Evolutionary conservation across 2,888 invertebrate genomes (phyloP).

Genomic region (Ashinkailepas kermadecensis): DNA sequence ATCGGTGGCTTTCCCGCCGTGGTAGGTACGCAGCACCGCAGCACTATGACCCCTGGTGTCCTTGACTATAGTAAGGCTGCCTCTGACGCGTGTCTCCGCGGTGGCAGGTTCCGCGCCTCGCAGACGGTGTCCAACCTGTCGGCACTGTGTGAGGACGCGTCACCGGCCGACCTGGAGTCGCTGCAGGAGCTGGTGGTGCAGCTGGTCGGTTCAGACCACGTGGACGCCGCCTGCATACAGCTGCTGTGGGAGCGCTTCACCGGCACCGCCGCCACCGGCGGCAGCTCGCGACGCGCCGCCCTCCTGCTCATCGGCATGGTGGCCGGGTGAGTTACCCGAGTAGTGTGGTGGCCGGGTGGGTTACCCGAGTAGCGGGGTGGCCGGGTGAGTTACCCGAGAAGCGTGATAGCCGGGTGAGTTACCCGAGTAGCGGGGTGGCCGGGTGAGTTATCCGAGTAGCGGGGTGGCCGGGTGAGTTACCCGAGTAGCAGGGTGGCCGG

Average conservation of each 20-base stretch:
- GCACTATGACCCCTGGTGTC: too few relatives aligned
- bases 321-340: conserved; percentile 46
- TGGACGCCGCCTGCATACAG: conserved; percentile 48
- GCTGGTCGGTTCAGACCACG: conserved; percentile 52
- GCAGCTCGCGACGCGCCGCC: conserved; percentile 54
- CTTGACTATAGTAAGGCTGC: too few relatives aligned
- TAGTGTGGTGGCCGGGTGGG: not conserved
- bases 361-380: not conserved
- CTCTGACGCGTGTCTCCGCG: too few relatives aligned
- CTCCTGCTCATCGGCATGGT: conserved; percentile 71
- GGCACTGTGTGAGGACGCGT: conserved; percentile 49
- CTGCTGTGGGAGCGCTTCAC: conserved; percentile 79
- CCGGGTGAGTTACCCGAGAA: too few relatives aligned
- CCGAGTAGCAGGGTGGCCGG: not conserved
- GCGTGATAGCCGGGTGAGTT: too few relatives aligned
- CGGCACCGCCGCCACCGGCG: conserved; percentile 28
- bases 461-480: too few relatives aligned
- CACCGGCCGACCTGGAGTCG: conserved; percentile 53
- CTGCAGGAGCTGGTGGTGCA: conserved; percentile 55
- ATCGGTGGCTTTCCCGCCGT: too few relatives aligned
- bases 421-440: not conserved
- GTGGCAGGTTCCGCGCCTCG: conserved; percentile 47
- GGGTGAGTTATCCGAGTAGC: too few relatives aligned
- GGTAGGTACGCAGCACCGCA: too few relatives aligned
- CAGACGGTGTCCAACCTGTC: conserved; percentile 55